These are phyloP conservation scores for Capromys pilorides DNA, from an alignment of 2,797 vertebrate species.

Conservation along the genomic window DNA sequence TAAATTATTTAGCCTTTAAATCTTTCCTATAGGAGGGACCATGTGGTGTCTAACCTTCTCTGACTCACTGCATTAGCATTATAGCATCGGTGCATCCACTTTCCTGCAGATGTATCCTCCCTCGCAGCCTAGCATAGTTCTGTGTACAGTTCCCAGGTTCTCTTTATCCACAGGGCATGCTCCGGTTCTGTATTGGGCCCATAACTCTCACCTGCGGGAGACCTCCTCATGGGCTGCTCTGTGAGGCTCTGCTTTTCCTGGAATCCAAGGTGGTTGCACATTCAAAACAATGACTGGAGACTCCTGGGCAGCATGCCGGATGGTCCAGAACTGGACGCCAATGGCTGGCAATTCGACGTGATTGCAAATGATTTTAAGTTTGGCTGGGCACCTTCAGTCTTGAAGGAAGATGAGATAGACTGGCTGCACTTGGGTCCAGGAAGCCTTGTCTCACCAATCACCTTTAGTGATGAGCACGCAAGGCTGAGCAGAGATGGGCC, in stretches of 20 bases:
- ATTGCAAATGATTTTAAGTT: too few relatives aligned
- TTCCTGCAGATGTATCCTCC: neutral
- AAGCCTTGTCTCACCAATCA: too few relatives aligned
- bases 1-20: neutral
- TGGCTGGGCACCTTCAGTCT: too few relatives aligned
- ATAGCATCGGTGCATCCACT: neutral
- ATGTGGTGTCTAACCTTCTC: neutral
- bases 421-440: too few relatives aligned
- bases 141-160: neutral
- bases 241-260: neutral
- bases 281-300: neutral
- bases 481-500: too few relatives aligned
- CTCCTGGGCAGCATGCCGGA: too few relatives aligned
- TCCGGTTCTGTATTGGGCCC: neutral
- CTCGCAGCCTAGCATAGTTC: neutral
- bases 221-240: neutral
- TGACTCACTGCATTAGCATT: neutral
- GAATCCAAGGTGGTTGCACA: neutral
- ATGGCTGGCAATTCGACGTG: too few relatives aligned
- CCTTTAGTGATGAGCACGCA: too few relatives aligned
- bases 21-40: neutral
- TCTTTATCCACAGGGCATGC: neutral
- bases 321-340: too few relatives aligned
- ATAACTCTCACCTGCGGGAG: neutral
- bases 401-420: too few relatives aligned